Percentiles rank a stretch among this genome's conserved stretches.
These are phyloP conservation scores for Drymodes brunneopygia DNA, from an alignment of 2,113 vertebrate species.

Conservation along the genomic window DNA sequence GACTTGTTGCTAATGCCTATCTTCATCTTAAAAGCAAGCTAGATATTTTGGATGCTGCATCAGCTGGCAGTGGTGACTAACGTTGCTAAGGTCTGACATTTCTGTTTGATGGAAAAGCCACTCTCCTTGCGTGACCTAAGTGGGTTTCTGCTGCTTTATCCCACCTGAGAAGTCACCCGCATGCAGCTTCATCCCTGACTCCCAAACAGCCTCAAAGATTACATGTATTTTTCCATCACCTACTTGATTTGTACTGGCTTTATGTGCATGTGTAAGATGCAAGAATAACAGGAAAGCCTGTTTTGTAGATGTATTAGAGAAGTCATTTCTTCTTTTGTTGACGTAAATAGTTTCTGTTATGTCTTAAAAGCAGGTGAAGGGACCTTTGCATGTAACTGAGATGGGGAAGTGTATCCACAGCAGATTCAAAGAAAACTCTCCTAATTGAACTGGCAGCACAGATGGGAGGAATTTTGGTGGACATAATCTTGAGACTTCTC, in stretches of 20 bases:
- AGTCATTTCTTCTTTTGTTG: background rate
- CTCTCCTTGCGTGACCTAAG: background rate
- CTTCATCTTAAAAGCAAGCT: background rate
- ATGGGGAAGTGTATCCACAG: background rate
- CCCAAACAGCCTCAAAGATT: background rate
- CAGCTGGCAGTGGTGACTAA: background rate
- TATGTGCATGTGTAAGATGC: background rate
- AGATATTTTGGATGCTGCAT: background rate
- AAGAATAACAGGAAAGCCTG: background rate
- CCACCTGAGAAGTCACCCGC: background rate
- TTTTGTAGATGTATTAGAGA: background rate
- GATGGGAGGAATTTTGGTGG: background rate
- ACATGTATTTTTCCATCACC: background rate
- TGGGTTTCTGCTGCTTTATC: background rate
- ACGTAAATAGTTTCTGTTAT: background rate
- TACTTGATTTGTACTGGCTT: background rate
- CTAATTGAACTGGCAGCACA: background rate
- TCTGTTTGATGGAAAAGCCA: background rate
- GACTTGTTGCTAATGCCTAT: background rate
- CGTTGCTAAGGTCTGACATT: background rate
- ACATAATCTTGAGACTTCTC: background rate
- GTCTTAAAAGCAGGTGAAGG: background rate
- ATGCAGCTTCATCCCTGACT: background rate
- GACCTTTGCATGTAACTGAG: background rate
- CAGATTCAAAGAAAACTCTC: background rate